Conservation (phyloP, 37 sponge, comb jelly and placozoan genomes). For the Agelas oroides region DNA sequence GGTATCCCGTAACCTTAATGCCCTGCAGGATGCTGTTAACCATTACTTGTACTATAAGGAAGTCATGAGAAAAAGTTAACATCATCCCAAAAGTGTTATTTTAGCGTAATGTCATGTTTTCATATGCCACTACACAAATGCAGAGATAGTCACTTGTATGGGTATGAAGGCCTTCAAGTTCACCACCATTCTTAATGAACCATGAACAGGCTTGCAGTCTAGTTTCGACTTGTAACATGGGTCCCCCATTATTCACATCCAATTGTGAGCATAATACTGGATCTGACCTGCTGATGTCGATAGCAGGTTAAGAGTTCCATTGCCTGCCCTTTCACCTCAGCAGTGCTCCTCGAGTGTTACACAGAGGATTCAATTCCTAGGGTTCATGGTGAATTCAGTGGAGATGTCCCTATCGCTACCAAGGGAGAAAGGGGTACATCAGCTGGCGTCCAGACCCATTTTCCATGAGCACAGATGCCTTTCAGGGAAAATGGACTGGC, state of each 20-base stretch:
- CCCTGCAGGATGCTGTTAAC: too few species aligned
- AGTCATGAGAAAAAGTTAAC: too few species aligned
- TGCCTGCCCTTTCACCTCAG: constrained; percentile 40
- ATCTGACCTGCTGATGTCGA: not conserved
- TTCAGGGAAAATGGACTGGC: not conserved
- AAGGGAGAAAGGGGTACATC: not conserved
- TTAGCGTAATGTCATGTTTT: too few species aligned
- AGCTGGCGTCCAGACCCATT: constrained; percentile 33
- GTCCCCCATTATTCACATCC: too few species aligned
- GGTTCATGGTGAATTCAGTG: constrained; percentile 3
- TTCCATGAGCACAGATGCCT: not conserved
- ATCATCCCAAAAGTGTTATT: too few species aligned
- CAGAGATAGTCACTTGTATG: too few species aligned
- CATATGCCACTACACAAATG: too few species aligned
- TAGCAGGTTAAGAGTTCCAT: constrained; percentile 19
- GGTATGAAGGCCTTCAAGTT: too few species aligned
- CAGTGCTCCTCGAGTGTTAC: constrained; percentile 12
- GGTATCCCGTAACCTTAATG: too few species aligned
- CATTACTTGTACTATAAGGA: too few species aligned
- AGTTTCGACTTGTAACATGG: too few species aligned
- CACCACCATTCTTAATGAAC: too few species aligned
- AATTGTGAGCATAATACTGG: not conserved
- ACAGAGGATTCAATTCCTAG: constrained; percentile 52
- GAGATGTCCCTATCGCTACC: constrained; percentile 1
- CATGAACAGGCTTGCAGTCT: constrained; percentile 20